phyloP scores from a whole-genome alignment of 2,888 invertebrate species.

The Neocrepidodera transversa region DNA sequence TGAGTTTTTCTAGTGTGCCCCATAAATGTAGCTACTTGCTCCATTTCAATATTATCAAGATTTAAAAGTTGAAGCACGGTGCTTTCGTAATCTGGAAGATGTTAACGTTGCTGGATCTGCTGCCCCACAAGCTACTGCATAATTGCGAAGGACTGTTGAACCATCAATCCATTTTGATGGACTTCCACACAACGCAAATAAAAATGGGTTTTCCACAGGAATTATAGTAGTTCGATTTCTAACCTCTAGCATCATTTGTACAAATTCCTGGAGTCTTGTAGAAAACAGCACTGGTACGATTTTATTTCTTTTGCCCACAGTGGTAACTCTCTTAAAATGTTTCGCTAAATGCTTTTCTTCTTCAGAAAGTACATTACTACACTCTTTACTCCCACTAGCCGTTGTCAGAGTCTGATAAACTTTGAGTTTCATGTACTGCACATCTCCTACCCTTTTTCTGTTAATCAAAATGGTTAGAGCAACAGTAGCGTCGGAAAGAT shows the following conservation, averaged over 20 bases:
- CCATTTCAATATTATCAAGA: conserved; percentile 35
- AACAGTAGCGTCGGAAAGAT: conserved; percentile 38
- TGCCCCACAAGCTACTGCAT: conserved; percentile 36
- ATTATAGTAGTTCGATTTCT: conserved; percentile 34
- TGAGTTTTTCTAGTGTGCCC: conserved; percentile 35
- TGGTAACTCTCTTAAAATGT: conserved; percentile 35
- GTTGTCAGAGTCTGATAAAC: conserved; percentile 23
- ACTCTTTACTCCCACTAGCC: conserved; percentile 36
- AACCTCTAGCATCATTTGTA: conserved; percentile 15
- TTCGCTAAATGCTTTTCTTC: conserved; percentile 38
- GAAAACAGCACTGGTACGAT: conserved; percentile 28
- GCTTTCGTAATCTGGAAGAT: conserved; percentile 43
- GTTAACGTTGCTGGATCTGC: conserved; percentile 38
- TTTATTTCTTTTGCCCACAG: conserved; percentile 38
- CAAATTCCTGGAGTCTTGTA: conserved; percentile 19
- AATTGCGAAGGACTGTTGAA: conserved; percentile 38
- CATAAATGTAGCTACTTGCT: conserved; percentile 38
- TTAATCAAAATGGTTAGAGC: conserved; percentile 43
- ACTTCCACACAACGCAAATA: conserved; percentile 41
- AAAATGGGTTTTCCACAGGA: conserved; percentile 39
- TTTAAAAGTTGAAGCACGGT: conserved; percentile 41
- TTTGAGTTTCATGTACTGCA: conserved; percentile 43
- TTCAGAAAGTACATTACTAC: conserved; percentile 34
- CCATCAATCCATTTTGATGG: conserved; percentile 41
- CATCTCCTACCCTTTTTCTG: conserved; percentile 44